Conservation (phyloP, 2,888 invertebrate species). For the Dasypolia templi region DNA sequence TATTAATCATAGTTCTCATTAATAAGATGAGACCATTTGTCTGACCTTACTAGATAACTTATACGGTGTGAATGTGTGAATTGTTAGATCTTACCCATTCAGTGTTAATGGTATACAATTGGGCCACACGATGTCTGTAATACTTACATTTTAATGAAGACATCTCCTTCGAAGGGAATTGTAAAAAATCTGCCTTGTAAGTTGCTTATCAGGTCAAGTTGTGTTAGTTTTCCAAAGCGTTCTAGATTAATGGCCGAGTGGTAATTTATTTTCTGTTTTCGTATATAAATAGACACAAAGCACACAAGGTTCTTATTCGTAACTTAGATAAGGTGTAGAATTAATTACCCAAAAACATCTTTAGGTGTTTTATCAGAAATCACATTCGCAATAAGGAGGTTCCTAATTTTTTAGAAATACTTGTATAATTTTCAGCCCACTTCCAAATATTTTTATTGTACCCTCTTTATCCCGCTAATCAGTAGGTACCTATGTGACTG, state of each 20-base stretch:
- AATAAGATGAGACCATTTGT: constrained; percentile 32
- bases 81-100: constrained; percentile 28
- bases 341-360: background rate
- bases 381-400: background rate
- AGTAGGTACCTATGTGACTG: too few species aligned
- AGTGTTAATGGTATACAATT: constrained; percentile 64
- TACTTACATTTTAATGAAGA: constrained; percentile 57
- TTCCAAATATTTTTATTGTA: too few species aligned
- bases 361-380: too few species aligned
- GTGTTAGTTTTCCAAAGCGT: background rate
- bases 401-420: background rate
- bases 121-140: constrained; percentile 54
- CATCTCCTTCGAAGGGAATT: constrained; percentile 53
- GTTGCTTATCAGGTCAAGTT: constrained; percentile 5
- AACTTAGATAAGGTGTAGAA: too few species aligned
- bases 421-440: background rate
- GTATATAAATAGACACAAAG: background rate
- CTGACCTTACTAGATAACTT: constrained; percentile 45
- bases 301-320: background rate
- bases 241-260: background rate
- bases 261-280: background rate
- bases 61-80: constrained; percentile 54
- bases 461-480: background rate
- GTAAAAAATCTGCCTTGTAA: constrained; percentile 30
- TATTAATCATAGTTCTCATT: constrained; percentile 35